A percentile compares a stretch with the other conserved stretches of the same genome.
These are phyloP conservation scores for Trichopria drosophilae DNA, from an alignment of 2,888 invertebrate species.

Conservation along the genomic window DNA sequence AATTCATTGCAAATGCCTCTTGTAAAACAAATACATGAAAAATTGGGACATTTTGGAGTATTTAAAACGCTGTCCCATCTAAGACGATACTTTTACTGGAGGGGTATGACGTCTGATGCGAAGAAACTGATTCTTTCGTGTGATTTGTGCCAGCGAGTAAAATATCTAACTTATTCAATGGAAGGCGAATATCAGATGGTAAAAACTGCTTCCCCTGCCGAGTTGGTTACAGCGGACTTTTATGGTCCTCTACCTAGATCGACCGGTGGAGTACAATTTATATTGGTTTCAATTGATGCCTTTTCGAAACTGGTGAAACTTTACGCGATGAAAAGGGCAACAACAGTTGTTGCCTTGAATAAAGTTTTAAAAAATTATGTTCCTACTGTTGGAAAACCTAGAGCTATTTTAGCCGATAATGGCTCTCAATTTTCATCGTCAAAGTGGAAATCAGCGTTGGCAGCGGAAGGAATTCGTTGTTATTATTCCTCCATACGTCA, in stretches of 20 bases:
- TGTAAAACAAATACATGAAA: too few relatives aligned
- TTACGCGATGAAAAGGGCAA: slow-evolving; percentile 25
- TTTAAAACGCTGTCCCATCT: slow-evolving; percentile 28
- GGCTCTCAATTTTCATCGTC: slow-evolving; percentile 8
- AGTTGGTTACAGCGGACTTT: slow-evolving; percentile 26
- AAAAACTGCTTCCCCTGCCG: background rate
- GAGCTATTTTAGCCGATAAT: slow-evolving; percentile 5
- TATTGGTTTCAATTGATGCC: slow-evolving; percentile 22
- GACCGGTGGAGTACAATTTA: slow-evolving; percentile 20
- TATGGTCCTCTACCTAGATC: slow-evolving; percentile 27
- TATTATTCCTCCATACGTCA: slow-evolving; percentile 11
- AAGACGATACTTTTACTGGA: slow-evolving; percentile 22
- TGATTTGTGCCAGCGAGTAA: background rate
- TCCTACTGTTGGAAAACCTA: slow-evolving; percentile 13
- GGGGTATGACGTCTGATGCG: slow-evolving; percentile 14
- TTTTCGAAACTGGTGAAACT: slow-evolving; percentile 26
- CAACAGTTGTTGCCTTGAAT: slow-evolving; percentile 10
- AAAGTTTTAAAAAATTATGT: slow-evolving; percentile 12
- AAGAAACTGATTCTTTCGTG: slow-evolving; percentile 13
- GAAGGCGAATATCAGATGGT: slow-evolving; percentile 5
- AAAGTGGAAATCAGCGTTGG: background rate
- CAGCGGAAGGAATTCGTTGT: background rate
- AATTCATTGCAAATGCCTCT: too few relatives aligned
- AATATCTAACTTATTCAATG: slow-evolving; percentile 12
- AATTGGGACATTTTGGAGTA: slow-evolving; percentile 21